phyloP scores from a whole-genome alignment of 2,797 vertebrate species.

The Spinus olivaceus region DNA sequence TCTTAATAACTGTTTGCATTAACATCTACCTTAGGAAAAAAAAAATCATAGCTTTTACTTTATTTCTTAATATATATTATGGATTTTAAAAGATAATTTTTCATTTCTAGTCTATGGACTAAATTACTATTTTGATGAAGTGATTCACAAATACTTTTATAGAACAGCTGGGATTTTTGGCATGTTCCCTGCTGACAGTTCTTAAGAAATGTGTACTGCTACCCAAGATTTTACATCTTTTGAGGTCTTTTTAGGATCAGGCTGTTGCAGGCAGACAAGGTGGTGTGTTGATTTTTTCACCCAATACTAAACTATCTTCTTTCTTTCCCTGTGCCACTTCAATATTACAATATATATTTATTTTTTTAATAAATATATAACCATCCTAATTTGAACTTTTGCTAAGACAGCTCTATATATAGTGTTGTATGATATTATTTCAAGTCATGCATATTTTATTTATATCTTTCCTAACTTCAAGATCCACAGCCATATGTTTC shows the following conservation, averaged over 20 bases:
- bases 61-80: neutral
- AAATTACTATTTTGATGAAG: constrained; percentile 52
- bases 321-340: neutral
- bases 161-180: constrained; percentile 29
- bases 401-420: neutral
- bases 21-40: neutral
- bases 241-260: neutral
- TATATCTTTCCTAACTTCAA: constrained; percentile 39
- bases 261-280: neutral
- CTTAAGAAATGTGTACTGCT: neutral
- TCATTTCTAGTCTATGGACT: neutral
- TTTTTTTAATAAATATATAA: neutral
- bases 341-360: neutral
- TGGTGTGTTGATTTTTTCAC: neutral
- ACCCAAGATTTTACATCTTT: neutral
- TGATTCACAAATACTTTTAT: constrained; percentile 20
- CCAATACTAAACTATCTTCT: neutral
- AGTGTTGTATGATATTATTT: constrained; percentile 27
- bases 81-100: neutral
- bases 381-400: neutral
- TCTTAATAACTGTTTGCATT: neutral
- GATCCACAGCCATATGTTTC: constrained; percentile 43
- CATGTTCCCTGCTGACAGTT: neutral
- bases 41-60: neutral
- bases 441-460: constrained; percentile 47